Conservation (phyloP, 1,140 invertebrate genomes). For the Lucilia cuprina region DNA sequence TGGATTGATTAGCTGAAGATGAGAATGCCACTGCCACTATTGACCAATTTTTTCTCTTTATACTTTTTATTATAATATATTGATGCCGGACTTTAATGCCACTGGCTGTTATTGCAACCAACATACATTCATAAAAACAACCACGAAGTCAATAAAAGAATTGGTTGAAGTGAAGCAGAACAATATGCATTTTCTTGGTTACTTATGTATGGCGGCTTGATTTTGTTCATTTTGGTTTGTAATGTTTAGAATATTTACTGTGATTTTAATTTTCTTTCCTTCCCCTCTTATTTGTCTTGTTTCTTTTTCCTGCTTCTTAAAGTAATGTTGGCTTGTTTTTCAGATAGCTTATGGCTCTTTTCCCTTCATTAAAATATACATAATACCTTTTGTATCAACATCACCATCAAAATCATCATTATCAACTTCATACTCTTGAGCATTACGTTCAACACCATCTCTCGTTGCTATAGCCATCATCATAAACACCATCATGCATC, state of each 20-base stretch:
- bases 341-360: constrained; percentile 23
- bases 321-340: neutral
- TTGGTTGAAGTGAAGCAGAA: neutral
- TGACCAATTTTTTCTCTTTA: neutral
- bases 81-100: constrained; percentile 8
- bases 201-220: constrained; percentile 15
- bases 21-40: constrained; percentile 16
- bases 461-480: constrained; percentile 14
- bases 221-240: neutral
- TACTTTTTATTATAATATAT: constrained; percentile 10
- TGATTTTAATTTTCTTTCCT: neutral
- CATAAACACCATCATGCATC: constrained; percentile 29
- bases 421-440: neutral
- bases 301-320: neutral
- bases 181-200: neutral
- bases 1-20: constrained; percentile 34
- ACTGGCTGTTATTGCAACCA: neutral
- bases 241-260: neutral
- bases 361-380: constrained; percentile 32
- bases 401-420: constrained; percentile 19
- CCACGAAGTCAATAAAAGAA: neutral
- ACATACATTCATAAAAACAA: neutral
- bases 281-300: neutral
- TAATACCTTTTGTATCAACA: constrained; percentile 9
- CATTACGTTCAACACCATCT: neutral